Base-by-base conservation (phyloP, 2,797 vertebrate genomes). In the Pipistrellus nathusii region DNA sequence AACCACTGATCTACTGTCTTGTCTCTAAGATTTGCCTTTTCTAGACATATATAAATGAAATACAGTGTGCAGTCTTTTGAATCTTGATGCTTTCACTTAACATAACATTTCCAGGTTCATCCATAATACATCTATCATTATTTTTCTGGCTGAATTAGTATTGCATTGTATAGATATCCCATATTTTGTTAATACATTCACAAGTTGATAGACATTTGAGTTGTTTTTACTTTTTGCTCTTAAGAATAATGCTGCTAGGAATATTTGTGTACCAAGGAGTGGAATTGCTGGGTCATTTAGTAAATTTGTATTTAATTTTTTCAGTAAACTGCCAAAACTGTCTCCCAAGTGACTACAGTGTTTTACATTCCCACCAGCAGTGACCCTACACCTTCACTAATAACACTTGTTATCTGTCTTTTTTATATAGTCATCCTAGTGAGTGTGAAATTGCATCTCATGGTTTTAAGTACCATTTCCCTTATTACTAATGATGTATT, bases 191-290 rank as follows among this genome's bases (percentile, higher is more conserved):
- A 80, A 81, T 89, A 30, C 30, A 51, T 69, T 57, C 38, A 66
- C 78, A 25, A 66, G 23, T 78, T 89, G 23, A 41, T 93, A 20
- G 51, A 15, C 83, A 75, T 88, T 90, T 87, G 30, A 85, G 53
- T 72, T 62, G 32, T 91, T 92, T 94, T 73, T n/a, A 90, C n/a
- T 87, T 94, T 94, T 68, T 66, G 21, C 25, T 87, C 46, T 62
- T 85, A 89, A 53, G 11, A 76, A 38, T 90, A 95, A 90, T 91
- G 62, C 57, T 94, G 30, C 35, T 77, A 1, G 69, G 27, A 80
- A 84, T 35, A 30, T 86, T 78, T 51, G 35, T 57, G 10, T 83
- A 82, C 5, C 35, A 86, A 72, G 46, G n/a, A 89, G 23, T 69
- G 8, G 46, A 94, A 75, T 91, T 93, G 38, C 32, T 91, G 68